phyloP scores from a whole-genome alignment of 2,888 invertebrate species.

The Tineola bisselliella region DNA sequence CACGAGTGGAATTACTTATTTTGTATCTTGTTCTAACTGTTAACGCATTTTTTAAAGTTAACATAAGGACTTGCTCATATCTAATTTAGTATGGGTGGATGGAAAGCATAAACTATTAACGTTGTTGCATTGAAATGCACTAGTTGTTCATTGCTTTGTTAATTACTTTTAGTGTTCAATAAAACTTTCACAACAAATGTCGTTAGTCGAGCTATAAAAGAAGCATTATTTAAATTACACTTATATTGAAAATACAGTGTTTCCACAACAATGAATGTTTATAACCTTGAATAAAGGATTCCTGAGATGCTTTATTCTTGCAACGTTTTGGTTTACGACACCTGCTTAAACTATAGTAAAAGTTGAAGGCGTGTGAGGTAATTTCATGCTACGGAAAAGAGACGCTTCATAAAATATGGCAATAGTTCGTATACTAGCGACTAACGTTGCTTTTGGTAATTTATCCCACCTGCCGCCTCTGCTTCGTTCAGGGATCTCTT shows the following conservation, averaged over 20 bases:
- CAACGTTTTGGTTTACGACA: constrained; percentile 12
- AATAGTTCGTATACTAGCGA: constrained; percentile 8
- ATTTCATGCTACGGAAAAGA: constrained; percentile 10
- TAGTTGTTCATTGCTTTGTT: constrained; percentile 20
- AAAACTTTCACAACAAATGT: constrained; percentile 17
- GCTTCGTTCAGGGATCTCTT: not conserved
- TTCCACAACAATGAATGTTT: constrained; percentile 8
- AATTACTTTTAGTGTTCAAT: constrained; percentile 19
- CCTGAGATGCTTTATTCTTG: constrained; percentile 4
- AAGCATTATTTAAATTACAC: not conserved
- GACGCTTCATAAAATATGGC: constrained; percentile 11
- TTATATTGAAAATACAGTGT: constrained; percentile 3
- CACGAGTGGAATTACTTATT: constrained; percentile 43
- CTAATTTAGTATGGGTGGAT: not conserved
- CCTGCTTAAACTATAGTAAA: constrained; percentile 11
- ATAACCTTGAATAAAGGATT: constrained; percentile 10
- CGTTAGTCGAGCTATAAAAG: constrained; percentile 6
- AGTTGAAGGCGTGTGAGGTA: constrained; percentile 12
- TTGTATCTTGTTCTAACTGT: not conserved
- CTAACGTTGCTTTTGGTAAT: constrained; percentile 7
- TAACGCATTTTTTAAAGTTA: not conserved
- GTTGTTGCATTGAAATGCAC: not conserved
- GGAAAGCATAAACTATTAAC: not conserved
- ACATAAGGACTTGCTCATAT: not conserved
- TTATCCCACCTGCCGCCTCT: constrained; percentile 10